Evolutionary conservation across 2,888 invertebrate species (phyloP).

Genomic region (Agrochola macilenta): DNA sequence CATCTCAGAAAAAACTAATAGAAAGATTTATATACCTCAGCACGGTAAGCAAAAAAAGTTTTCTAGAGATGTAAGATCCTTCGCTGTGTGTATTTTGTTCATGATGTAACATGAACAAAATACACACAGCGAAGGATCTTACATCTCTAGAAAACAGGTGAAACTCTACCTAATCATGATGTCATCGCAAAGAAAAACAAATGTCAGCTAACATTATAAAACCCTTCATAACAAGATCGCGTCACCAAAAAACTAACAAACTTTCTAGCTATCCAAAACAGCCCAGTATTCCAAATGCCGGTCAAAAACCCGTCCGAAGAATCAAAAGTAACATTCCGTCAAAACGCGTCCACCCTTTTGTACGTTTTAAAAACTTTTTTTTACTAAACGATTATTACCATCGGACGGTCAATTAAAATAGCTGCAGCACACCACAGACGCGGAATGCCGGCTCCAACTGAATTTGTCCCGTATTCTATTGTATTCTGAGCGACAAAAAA

Average conservation of each 20-base stretch:
- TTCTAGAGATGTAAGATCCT: too few relatives aligned
- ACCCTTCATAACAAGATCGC: slow-evolving; percentile 25
- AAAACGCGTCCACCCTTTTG: slow-evolving; percentile 80
- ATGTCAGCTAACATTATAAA: background rate
- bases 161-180: background rate
- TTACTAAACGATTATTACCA: slow-evolving; percentile 79
- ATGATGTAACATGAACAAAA: background rate
- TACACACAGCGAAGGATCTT: background rate
- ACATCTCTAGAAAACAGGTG: background rate
- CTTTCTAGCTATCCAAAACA: slow-evolving; percentile 63
- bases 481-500: slow-evolving; percentile 83
- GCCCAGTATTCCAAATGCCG: slow-evolving; percentile 60
- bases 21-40: background rate
- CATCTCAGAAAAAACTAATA: too few relatives aligned
- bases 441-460: slow-evolving; percentile 82
- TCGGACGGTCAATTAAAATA: slow-evolving; percentile 88
- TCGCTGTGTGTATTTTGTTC: too few relatives aligned
- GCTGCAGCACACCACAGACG: slow-evolving; percentile 85
- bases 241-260: slow-evolving; percentile 32
- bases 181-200: background rate
- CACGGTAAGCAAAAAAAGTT: too few relatives aligned
- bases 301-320: slow-evolving; percentile 77
- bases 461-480: slow-evolving; percentile 86
- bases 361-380: slow-evolving; percentile 71
- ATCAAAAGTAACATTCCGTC: slow-evolving; percentile 82